Conservation (phyloP, 2,113 vertebrate species). For the Haemorhous mexicanus region DNA sequence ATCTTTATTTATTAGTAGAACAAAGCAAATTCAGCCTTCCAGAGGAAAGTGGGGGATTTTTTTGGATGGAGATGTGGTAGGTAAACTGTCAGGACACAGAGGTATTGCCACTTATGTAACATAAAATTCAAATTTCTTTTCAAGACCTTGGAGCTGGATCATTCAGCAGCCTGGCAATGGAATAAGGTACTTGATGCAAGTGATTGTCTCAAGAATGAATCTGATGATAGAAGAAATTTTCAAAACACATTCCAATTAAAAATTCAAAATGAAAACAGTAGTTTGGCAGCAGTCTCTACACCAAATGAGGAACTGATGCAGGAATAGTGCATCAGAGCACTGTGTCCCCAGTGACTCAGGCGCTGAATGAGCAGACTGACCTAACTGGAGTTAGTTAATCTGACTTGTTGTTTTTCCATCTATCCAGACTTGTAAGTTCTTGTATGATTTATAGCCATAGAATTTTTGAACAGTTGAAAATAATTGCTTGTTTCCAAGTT, state of each 20-base stretch:
- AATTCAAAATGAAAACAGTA: not conserved
- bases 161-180: not conserved
- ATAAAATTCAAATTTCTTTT: not conserved
- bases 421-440: not conserved
- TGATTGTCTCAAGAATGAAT: not conserved
- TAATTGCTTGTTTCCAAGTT: not conserved
- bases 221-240: not conserved
- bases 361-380: not conserved
- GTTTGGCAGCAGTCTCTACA: not conserved
- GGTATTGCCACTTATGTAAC: rapidly evolving
- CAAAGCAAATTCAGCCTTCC: not conserved
- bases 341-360: not conserved
- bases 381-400: not conserved
- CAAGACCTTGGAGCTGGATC: not conserved
- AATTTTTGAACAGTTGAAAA: not conserved
- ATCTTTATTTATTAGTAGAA: not conserved
- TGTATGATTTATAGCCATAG: not conserved
- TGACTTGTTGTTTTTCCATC: not conserved
- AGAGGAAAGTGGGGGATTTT: not conserved
- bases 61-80: not conserved
- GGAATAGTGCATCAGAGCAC: not conserved
- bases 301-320: not conserved
- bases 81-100: not conserved
- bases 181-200: not conserved
- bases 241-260: not conserved